Percentiles rank a stretch among this genome's conserved stretches.
These are phyloP conservation scores for Sminthopsis crassicaudata DNA, from an alignment of 2,113 vertebrate species.

Conservation along the genomic window DNA sequence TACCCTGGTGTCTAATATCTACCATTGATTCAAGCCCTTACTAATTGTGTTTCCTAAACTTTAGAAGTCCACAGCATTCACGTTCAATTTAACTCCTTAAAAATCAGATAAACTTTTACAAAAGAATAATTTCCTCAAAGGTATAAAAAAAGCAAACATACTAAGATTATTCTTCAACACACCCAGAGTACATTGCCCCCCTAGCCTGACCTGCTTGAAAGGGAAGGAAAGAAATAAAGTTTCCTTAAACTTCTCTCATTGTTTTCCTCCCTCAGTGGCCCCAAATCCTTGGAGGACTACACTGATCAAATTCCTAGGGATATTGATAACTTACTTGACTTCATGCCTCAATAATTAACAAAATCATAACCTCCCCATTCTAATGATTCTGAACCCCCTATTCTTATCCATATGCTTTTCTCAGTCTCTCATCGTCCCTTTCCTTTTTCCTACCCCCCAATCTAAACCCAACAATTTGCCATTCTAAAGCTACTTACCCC, in stretches of 20 bases:
- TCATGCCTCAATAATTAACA: background rate
- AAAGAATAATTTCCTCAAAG: background rate
- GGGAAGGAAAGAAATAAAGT: background rate
- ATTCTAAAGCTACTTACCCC: background rate
- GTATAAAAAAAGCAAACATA: background rate
- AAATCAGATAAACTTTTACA: background rate
- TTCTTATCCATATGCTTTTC: background rate
- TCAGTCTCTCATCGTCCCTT: background rate
- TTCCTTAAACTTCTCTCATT: background rate
- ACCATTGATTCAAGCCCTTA: background rate
- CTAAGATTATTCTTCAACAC: background rate
- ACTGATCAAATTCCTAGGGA: background rate
- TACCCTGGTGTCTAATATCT: background rate
- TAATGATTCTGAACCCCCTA: background rate
- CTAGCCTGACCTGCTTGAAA: background rate
- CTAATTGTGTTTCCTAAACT: background rate
- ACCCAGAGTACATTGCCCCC: background rate
- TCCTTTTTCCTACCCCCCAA: background rate
- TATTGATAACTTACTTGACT: background rate
- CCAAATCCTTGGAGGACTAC: background rate
- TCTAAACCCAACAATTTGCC: background rate
- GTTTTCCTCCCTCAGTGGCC: background rate
- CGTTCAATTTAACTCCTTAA: background rate
- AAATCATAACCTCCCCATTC: background rate
- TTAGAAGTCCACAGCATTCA: background rate